phyloP scores from a whole-genome alignment of 2,888 invertebrate species.

The Torymus texanus region DNA sequence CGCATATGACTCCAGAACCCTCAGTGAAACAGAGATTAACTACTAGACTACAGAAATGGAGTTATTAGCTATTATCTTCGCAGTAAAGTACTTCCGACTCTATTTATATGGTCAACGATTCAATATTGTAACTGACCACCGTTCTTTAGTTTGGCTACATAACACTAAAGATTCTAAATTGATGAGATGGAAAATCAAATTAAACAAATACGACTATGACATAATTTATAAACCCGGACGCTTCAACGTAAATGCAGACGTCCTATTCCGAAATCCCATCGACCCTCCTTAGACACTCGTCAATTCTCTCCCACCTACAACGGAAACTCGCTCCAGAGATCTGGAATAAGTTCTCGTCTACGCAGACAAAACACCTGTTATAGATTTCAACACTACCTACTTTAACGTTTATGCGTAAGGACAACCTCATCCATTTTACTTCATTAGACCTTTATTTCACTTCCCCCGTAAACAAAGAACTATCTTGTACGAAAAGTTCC shows the following conservation, averaged over 20 bases:
- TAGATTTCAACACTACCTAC: too few relatives aligned
- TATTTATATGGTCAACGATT: slow-evolving; percentile 25
- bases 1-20: slow-evolving; percentile 67
- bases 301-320: too few relatives aligned
- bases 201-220: slow-evolving; percentile 66
- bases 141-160: slow-evolving; percentile 67
- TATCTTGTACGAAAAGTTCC: too few relatives aligned
- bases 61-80: slow-evolving; percentile 23
- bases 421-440: too few relatives aligned
- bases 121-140: slow-evolving; percentile 65
- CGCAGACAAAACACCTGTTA: too few relatives aligned
- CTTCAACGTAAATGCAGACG: slow-evolving; percentile 45
- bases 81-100: slow-evolving; percentile 30
- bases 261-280: slow-evolving; percentile 39
- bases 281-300: too few relatives aligned
- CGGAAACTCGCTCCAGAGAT: too few relatives aligned
- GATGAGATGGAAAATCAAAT: slow-evolving; percentile 62
- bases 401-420: too few relatives aligned
- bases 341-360: too few relatives aligned
- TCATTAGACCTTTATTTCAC: too few relatives aligned
- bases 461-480: too few relatives aligned
- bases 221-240: slow-evolving; percentile 54
- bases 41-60: slow-evolving; percentile 70
- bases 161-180: slow-evolving; percentile 64
- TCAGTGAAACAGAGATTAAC: slow-evolving; percentile 65